A percentile compares a stretch with the other conserved stretches of the same genome.
These are phyloP conservation scores for Oeneis ivallda DNA, from an alignment of 2,888 invertebrate genomes.

Conservation along the genomic window DNA sequence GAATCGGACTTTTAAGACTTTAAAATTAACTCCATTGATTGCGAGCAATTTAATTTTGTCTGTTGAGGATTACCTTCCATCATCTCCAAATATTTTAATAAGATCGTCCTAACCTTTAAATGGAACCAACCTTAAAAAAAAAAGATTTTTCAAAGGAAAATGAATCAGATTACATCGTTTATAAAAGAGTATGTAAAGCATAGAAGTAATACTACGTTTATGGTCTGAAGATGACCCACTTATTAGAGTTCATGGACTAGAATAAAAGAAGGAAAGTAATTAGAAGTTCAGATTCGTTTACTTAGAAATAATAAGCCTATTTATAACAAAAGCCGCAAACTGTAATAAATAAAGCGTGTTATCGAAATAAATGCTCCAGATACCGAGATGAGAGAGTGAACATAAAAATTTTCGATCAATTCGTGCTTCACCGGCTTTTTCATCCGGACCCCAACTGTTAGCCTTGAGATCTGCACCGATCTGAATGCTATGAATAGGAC, in stretches of 20 bases:
- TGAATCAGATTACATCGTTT: too few species aligned
- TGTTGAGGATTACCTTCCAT: too few species aligned
- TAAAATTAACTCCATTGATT: too few species aligned
- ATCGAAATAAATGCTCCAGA: not conserved
- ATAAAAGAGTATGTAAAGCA: too few species aligned
- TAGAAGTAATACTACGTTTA: too few species aligned
- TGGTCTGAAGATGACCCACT: too few species aligned
- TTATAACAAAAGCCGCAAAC: not conserved
- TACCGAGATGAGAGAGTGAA: constrained; percentile 9
- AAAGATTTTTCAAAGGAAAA: too few species aligned
- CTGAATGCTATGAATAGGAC: constrained; percentile 58
- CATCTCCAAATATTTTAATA: too few species aligned
- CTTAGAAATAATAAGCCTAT: not conserved
- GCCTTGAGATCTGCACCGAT: constrained; percentile 60
- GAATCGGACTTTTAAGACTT: not conserved
- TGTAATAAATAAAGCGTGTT: not conserved
- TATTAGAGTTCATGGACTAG: not conserved
- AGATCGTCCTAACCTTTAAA: too few species aligned
- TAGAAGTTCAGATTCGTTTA: not conserved
- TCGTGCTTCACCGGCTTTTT: constrained; percentile 51
- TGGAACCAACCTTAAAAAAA: too few species aligned
- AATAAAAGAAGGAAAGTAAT: not conserved
- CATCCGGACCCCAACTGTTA: constrained; percentile 60
- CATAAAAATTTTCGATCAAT: constrained; percentile 22
- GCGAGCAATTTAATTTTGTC: too few species aligned